Conservation (phyloP, 2,888 invertebrate genomes). For the Sinhomidia bicolor region DNA sequence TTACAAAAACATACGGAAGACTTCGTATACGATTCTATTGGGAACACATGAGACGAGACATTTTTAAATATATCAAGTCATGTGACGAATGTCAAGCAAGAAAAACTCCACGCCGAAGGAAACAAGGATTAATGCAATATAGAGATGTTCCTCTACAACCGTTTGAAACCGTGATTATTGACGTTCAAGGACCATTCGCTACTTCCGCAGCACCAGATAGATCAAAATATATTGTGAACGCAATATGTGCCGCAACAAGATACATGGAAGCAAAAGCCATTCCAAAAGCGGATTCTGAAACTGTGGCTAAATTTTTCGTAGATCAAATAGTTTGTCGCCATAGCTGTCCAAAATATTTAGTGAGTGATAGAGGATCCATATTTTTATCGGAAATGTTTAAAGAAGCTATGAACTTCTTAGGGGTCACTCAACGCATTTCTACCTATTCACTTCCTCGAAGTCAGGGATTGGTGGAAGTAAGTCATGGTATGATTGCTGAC, state of each 20-base stretch:
- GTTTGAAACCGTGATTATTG: neutral
- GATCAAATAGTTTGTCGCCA: neutral
- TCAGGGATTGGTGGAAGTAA: neutral
- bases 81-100: neutral
- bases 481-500: neutral
- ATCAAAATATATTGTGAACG: neutral
- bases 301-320: neutral
- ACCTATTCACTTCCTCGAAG: neutral
- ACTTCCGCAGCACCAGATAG: neutral
- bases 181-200: neutral
- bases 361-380: neutral
- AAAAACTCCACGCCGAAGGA: neutral
- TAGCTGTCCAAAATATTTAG: neutral
- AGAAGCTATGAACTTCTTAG: neutral
- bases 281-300: neutral
- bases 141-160: neutral
- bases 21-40: neutral
- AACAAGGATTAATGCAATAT: neutral
- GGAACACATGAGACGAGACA: neutral
- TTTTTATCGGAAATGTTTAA: neutral
- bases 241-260: neutral
- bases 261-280: neutral
- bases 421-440: neutral
- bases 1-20: neutral
- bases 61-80: neutral